Evolutionary conservation across 1,140 invertebrate species (phyloP), one percentile per base, ranked within the genome.

Genomic region (Drosophila ficusphila): DNA sequence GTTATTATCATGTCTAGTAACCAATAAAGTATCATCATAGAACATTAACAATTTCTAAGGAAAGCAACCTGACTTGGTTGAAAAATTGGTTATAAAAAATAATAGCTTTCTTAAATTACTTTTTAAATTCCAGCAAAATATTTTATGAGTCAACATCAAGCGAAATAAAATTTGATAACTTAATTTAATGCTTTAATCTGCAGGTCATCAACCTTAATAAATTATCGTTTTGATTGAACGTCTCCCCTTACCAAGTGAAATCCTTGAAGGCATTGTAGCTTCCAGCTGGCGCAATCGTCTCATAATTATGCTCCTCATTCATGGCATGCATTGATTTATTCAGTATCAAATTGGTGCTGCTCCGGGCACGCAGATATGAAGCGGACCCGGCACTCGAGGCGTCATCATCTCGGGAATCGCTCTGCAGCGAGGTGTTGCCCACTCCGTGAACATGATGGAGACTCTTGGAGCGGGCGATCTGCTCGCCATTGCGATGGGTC

Each of bases 391-490:
- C 47, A 16, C 49, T 62, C 1, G 60, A 46, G 60, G 54, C 71
- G 19, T 77, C 91, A 91, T 65, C 90, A 90, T 83, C 79, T 4
- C 69, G 69, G 18, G 2, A 5, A 46, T 82, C 78, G 0, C 48
- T 48, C 9, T 68, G 74, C 38, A 78, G 51, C 18, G 75, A 60
- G 38, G 34, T 44, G 48, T 61, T 65, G 14, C 57, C 76, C 41
- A 90, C 64, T 1, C 71, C 67, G 16, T 88, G 86, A 38, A 94
- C 92, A 91, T 93, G 92, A 92, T 94, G 89, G 53, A 94, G 89
- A 78, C 92, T 94, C 85, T 90, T 92, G 16, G 90, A 93, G 61
- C 92, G 89, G 6, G 89, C 69, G 33, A 91, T 91, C 47, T 91
- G 86, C 34, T 85, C 78, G 1, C 73, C 61, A 19, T 44, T 76